Evolutionary conservation across 2,888 invertebrate species (phyloP).

Genomic region (Sialis lutaria): DNA sequence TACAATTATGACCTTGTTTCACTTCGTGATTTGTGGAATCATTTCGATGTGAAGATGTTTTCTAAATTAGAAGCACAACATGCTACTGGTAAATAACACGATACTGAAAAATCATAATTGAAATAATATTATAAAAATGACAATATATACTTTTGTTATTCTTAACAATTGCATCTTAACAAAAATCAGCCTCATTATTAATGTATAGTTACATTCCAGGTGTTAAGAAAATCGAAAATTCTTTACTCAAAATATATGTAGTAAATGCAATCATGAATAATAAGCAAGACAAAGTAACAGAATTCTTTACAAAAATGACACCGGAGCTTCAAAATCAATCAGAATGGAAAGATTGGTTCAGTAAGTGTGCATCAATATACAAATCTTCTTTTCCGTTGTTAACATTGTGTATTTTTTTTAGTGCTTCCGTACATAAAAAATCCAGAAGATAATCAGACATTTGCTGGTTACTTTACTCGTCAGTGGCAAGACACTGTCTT

Average conservation of each 20-base stretch:
- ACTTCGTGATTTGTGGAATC: slow-evolving; percentile 74
- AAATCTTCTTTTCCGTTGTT: slow-evolving; percentile 3
- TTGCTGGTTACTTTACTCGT: slow-evolving; percentile 75
- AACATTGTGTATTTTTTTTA: slow-evolving; percentile 25
- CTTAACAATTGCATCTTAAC: not conserved
- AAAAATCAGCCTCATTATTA: not conserved
- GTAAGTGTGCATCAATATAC: slow-evolving; percentile 36
- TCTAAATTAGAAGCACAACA: slow-evolving; percentile 75
- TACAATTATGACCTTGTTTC: slow-evolving; percentile 62
- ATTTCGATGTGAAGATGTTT: slow-evolving; percentile 76
- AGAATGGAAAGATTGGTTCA: slow-evolving; percentile 97
- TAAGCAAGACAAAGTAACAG: slow-evolving; percentile 68
- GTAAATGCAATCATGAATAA: slow-evolving; percentile 71
- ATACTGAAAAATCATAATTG: not conserved
- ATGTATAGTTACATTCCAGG: slow-evolving; percentile 27
- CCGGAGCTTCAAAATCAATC: slow-evolving; percentile 71
- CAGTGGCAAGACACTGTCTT: slow-evolving; percentile 92
- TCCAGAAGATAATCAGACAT: slow-evolving; percentile 79
- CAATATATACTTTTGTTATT: too few relatives aligned
- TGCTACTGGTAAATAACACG: slow-evolving; percentile 37
- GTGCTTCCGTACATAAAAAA: slow-evolving; percentile 82
- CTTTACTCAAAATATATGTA: slow-evolving; percentile 74
- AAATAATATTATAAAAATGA: not conserved
- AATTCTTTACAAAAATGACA: slow-evolving; percentile 78
- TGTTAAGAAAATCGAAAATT: slow-evolving; percentile 68